A percentile compares a stretch with the other conserved stretches of the same genome.
These are phyloP conservation scores for Neoniphon sammara DNA, from an alignment of 2,797 vertebrate genomes.

Conservation along the genomic window DNA sequence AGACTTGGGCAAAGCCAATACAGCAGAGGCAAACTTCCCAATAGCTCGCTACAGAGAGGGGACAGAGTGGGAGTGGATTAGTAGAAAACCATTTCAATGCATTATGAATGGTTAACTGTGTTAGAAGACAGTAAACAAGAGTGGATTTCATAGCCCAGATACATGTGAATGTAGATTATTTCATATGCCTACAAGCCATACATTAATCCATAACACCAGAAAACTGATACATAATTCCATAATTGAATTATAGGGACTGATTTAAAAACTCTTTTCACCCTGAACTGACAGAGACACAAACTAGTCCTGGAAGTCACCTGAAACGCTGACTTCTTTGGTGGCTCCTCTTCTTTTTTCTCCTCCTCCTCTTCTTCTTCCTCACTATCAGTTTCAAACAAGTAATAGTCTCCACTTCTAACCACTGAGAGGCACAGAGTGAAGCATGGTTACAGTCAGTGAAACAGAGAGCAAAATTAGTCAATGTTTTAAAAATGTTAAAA, in stretches of 20 bases:
- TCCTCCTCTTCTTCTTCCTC: constrained; percentile 97
- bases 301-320: constrained; percentile 72
- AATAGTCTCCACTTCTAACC: constrained; percentile 99
- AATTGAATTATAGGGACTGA: neutral
- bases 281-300: neutral
- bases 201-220: constrained; percentile 3
- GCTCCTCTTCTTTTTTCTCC: constrained; percentile 91
- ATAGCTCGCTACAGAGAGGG: constrained; percentile 94
- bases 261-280: neutral
- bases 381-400: constrained; percentile 99
- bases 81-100: constrained; percentile 38
- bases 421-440: constrained; percentile 83
- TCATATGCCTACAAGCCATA: neutral
- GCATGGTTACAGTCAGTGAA: constrained; percentile 50
- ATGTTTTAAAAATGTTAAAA: constrained; percentile 1
- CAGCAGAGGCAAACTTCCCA: constrained; percentile 97
- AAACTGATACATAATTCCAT: neutral
- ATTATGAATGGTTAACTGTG: constrained; percentile 35
- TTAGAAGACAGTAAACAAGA: constrained; percentile 8
- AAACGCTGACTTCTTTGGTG: constrained; percentile 92
- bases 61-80: constrained; percentile 83
- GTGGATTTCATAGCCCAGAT: neutral
- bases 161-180: neutral
- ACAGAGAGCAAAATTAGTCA: constrained; percentile 3
- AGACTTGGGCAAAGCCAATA: constrained; percentile 99